Evolutionary conservation across 2,888 invertebrate genomes (phyloP).

Genomic region (Cephus runcator): DNA sequence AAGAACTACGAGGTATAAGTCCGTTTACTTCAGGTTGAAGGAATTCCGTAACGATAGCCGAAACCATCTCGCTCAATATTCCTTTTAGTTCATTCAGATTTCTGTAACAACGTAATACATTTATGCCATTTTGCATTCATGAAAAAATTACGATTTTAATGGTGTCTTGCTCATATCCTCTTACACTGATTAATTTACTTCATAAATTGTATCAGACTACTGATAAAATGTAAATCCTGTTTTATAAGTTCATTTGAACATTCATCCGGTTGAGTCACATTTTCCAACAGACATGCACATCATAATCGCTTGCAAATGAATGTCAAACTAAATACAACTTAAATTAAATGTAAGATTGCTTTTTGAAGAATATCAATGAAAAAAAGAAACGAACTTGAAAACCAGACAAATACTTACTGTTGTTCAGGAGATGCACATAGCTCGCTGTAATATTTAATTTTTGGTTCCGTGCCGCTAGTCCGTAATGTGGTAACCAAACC

Average conservation of each 20-base stretch:
- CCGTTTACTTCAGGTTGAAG: conserved; percentile 81
- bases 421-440: conserved; percentile 77
- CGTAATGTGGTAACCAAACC: conserved; percentile 89
- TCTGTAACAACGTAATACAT: conserved; percentile 65
- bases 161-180: too few relatives aligned
- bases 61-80: conserved; percentile 79
- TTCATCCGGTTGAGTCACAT: too few relatives aligned
- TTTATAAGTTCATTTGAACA: conserved; percentile 10
- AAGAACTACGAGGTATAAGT: conserved; percentile 65
- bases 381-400: conserved; percentile 7
- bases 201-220: too few relatives aligned
- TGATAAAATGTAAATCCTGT: not conserved
- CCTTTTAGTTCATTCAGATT: conserved; percentile 73
- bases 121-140: not conserved
- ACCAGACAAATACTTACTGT: conserved; percentile 66
- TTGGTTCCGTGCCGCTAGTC: conserved; percentile 98
- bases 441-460: conserved; percentile 98
- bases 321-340: not conserved
- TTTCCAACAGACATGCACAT: too few relatives aligned
- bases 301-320: too few relatives aligned
- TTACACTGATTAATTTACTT: too few relatives aligned
- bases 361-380: not conserved
- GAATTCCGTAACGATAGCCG: conserved; percentile 81
- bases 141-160: too few relatives aligned
- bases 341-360: conserved; percentile 3